A percentile compares a stretch with the other conserved stretches of the same genome.
These are phyloP conservation scores for Drosophila kuntzei DNA, from an alignment of 2,888 invertebrate species.

Conservation along the genomic window DNA sequence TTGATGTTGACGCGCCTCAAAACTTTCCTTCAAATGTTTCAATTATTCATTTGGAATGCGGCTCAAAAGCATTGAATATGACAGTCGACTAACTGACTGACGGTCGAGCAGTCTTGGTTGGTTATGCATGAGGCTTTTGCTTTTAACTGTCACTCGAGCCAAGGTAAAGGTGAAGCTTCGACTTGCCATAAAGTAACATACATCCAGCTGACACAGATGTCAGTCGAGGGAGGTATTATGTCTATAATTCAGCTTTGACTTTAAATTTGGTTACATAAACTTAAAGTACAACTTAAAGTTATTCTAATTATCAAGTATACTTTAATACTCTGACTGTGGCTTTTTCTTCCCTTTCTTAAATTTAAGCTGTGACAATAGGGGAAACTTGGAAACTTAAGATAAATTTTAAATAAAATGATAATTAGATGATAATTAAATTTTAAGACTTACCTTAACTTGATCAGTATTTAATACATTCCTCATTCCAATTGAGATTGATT, in stretches of 20 bases:
- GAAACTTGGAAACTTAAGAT: no score
- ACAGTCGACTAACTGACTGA: conserved; percentile 2
- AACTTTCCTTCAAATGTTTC: conserved; percentile 42
- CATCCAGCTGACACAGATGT: not conserved
- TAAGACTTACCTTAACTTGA: no score
- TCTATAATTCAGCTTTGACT: not conserved
- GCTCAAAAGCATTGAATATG: conserved; percentile 27
- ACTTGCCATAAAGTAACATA: not conserved
- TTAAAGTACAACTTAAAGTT: not conserved
- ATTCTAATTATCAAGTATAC: no score
- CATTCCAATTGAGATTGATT: no score
- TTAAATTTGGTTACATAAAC: not conserved
- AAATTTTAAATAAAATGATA: no score
- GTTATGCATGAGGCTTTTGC: conserved; percentile 1
- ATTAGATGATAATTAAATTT: no score
- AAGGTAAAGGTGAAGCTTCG: not conserved
- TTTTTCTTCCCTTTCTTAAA: no score
- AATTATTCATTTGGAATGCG: conserved; percentile 62
- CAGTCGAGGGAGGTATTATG: conserved; percentile 1
- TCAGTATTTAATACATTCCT: no score
- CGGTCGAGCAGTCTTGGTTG: not conserved
- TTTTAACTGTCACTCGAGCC: conserved; percentile 2
- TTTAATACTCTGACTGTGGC: no score
- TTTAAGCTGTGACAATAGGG: no score
- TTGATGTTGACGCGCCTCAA: conserved; percentile 46